Conservation (phyloP, 2,113 vertebrate species). For the Psilopsiagon aurifrons region DNA sequence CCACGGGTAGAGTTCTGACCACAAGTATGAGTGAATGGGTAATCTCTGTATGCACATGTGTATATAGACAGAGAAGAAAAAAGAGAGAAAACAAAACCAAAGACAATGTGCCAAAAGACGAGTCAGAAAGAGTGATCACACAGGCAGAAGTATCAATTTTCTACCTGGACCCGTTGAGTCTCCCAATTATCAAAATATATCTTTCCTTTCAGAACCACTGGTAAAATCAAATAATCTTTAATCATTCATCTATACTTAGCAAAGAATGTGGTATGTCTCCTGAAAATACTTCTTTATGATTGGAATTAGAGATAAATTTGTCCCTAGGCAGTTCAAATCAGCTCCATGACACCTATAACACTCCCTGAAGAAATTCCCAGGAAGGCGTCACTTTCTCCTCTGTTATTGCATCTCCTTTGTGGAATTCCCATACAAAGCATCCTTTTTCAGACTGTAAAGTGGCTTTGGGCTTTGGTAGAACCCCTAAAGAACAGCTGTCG, state of each 20-base stretch:
- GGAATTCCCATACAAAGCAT: not conserved
- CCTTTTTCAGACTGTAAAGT: not conserved
- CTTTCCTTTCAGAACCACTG: not conserved
- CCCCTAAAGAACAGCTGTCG: conserved; percentile 18
- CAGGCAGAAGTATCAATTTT: not conserved
- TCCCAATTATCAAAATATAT: not conserved
- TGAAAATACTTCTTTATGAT: not conserved
- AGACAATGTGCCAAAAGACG: not conserved
- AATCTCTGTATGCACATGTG: too few species aligned
- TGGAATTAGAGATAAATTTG: not conserved
- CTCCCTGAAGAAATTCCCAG: not conserved
- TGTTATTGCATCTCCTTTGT: not conserved
- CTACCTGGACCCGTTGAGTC: not conserved
- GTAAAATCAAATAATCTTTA: not conserved
- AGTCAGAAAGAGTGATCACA: not conserved
- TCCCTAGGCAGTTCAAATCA: not conserved
- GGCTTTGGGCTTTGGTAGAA: conserved; percentile 5
- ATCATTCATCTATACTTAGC: not conserved
- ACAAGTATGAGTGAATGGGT: not conserved
- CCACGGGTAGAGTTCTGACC: not conserved
- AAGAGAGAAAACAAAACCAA: not conserved
- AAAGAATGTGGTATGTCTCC: not conserved
- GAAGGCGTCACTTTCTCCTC: not conserved
- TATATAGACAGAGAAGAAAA: not conserved
- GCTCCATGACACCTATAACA: not conserved